Evolutionary conservation across 1,140 invertebrate species (phyloP).

Genomic region (Phocides pigmalion): DNA sequence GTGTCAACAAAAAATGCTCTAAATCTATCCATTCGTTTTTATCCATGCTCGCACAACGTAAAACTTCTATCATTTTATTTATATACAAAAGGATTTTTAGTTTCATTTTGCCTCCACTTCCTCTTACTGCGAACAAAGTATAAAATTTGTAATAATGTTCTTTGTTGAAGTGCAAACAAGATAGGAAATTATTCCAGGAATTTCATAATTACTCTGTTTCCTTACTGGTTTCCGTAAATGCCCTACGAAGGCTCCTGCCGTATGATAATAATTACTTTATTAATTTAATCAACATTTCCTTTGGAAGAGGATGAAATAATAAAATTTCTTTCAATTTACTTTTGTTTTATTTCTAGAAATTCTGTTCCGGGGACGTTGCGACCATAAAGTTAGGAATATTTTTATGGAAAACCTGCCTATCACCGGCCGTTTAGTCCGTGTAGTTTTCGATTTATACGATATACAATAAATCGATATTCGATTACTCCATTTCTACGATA

Average conservation of each 20-base stretch:
- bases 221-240: conserved; percentile 6
- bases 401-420: too few species aligned
- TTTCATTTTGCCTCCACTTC: too few species aligned
- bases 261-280: conserved; percentile 15
- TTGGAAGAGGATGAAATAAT: not conserved
- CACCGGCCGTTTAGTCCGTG: too few species aligned
- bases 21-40: too few species aligned
- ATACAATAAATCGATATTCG: too few species aligned
- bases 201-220: conserved; percentile 10
- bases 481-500: too few species aligned
- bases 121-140: conserved; percentile 18
- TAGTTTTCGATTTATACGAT: too few species aligned
- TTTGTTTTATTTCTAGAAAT: not conserved
- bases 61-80: too few species aligned
- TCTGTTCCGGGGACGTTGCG: not conserved
- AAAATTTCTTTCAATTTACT: not conserved
- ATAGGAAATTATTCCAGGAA: conserved; percentile 10
- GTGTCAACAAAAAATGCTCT: too few species aligned
- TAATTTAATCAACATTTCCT: conserved; percentile 3
- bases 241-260: not conserved
- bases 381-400: too few species aligned
- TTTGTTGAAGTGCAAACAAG: conserved; percentile 13
- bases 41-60: too few species aligned
- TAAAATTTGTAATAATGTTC: conserved; percentile 22
- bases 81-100: too few species aligned